Percentiles rank a stretch among this genome's conserved stretches.
These are phyloP conservation scores for Prionace glauca DNA, from an alignment of 2,797 vertebrate species.

Conservation along the genomic window DNA sequence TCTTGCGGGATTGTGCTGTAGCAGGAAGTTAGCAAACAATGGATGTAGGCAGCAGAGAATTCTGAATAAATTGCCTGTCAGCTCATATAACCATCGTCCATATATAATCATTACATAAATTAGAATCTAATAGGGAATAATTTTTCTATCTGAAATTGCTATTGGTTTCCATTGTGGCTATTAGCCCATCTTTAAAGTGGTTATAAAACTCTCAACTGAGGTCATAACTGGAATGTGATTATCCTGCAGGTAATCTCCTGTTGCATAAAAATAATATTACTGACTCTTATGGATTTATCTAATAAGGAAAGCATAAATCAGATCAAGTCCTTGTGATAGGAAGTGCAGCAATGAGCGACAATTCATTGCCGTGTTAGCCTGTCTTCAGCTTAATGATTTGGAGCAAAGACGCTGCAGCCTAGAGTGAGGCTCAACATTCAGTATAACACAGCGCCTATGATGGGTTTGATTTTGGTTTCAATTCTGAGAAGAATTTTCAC, in stretches of 20 bases:
- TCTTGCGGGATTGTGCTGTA: neutral
- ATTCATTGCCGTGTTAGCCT: neutral
- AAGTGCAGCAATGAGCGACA: neutral
- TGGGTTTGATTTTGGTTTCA: neutral
- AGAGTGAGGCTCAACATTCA: neutral
- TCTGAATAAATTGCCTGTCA: constrained; percentile 21
- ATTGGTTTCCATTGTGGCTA: neutral
- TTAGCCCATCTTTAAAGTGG: neutral
- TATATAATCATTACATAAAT: constrained; percentile 15
- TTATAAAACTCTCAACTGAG: neutral
- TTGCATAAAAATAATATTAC: constrained; percentile 25
- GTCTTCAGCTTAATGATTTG: neutral
- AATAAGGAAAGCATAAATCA: constrained; percentile 10
- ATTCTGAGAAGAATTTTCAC: neutral
- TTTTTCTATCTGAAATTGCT: neutral
- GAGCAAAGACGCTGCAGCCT: neutral
- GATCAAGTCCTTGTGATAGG: neutral
- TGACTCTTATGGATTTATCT: constrained; percentile 17
- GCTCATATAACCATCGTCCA: neutral
- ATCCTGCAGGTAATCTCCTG: constrained; percentile 5
- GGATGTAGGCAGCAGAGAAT: neutral
- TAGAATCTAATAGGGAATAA: constrained; percentile 4
- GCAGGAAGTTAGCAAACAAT: neutral
- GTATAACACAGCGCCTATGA: neutral
- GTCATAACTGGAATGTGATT: constrained; percentile 23